Conservation (phyloP, 2,797 vertebrate species). For the Danio aesculapii region DNA sequence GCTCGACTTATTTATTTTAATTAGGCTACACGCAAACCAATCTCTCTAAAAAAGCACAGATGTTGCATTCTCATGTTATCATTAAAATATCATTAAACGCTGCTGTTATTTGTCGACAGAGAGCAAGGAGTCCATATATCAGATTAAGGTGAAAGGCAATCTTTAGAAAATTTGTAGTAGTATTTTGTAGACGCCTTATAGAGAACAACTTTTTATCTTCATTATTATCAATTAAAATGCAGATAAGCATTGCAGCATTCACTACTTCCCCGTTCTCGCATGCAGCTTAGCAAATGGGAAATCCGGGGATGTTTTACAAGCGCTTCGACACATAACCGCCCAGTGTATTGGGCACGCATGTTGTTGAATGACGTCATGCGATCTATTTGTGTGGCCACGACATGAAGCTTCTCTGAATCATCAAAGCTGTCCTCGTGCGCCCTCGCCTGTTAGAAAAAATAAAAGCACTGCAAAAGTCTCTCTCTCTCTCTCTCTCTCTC, state of each 20-base stretch:
- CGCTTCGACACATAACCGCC: background rate
- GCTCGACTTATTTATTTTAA: conserved; percentile 28
- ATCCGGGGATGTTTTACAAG: conserved; percentile 14
- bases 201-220: background rate
- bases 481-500: conserved; percentile 8
- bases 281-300: background rate
- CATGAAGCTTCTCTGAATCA: conserved; percentile 47
- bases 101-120: background rate
- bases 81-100: background rate
- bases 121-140: background rate
- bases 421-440: conserved; percentile 83
- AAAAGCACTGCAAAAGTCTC: conserved; percentile 55
- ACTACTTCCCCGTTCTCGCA: background rate
- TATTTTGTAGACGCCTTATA: background rate
- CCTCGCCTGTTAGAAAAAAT: conserved; percentile 79
- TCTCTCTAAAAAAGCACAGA: background rate
- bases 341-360: background rate
- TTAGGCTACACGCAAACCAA: background rate
- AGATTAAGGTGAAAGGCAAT: background rate
- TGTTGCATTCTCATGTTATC: background rate
- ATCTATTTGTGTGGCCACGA: conserved; percentile 35
- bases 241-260: background rate
- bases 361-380: conserved; percentile 53
- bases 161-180: background rate
- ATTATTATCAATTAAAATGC: background rate